Evolutionary conservation across 2,113 vertebrate genomes (phyloP), one percentile per base, ranked within the genome.

Genomic region (Chroicocephalus ridibundus): DNA sequence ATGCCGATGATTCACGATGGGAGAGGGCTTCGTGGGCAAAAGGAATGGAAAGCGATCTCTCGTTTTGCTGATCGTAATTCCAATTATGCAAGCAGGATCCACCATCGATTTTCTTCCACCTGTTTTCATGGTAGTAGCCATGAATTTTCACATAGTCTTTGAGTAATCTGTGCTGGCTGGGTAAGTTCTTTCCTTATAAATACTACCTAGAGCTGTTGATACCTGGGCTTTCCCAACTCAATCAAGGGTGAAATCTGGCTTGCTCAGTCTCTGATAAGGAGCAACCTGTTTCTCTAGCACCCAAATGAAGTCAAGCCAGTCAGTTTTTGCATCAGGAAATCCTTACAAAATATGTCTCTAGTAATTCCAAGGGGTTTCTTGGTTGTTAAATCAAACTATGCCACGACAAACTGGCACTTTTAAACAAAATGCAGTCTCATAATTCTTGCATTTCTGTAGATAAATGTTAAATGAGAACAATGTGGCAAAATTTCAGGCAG

Each of bases 41-140:
- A 34, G 75, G 88, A 93, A 96, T 78, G 65, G 82, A 96, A 97
- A 94, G 44, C 31, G 62, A 86, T 83, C 54, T 49, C 69, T 95
- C 5, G 0, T 79, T 84, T 78, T 90, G 91, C 84, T 96, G 93
- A 97, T 89, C 69, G 51, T 46, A 93, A 88, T 96, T 85, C 92
- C 16, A 88, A 26, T 94, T 97, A 85, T 74, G 80, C 66, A 95
- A 93, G 96, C 0, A 0, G 36, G 15, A 82, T 70, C 18, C 62
- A 15, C 32, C 25, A 12, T 44, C 11, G 1, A 47, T 90, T 82
- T 17, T 57, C 70, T 86, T 52, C 36, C 4, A 5, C 36, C n/a
- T 69, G 32, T 92, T 93, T 93, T 85, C 55, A 78, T 1, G 0
- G 52, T 34, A 70, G 25, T 13, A 72, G 55, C 58, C 20, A 3